These are phyloP conservation scores for Cyrtodaria siliqua DNA, from an alignment of 2,888 invertebrate species.

Conservation along the genomic window DNA sequence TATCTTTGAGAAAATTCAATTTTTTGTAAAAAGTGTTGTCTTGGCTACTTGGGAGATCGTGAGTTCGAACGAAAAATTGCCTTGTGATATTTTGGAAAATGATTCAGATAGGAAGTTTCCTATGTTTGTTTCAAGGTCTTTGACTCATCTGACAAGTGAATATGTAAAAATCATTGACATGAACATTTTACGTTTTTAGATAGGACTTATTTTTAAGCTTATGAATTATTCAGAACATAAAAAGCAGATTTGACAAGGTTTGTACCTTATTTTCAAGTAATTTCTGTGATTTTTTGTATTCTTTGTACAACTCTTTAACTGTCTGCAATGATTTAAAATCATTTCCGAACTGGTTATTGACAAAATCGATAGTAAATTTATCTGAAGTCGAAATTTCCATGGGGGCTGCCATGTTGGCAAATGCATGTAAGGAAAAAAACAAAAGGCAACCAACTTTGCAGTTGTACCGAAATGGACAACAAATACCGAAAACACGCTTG, in stretches of 20 bases:
- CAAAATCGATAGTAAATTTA: conserved; percentile 65
- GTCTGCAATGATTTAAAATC: conserved; percentile 70
- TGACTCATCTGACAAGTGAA: neutral
- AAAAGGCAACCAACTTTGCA: no score
- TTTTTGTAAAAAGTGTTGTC: no score
- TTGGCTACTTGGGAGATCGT: no score
- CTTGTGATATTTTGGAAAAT: neutral
- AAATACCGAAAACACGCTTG: no score
- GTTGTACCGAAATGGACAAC: no score
- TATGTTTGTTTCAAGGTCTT: neutral
- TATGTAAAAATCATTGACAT: no score
- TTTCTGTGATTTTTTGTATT: conserved; percentile 64
- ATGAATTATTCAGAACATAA: neutral
- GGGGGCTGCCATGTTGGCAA: conserved; percentile 60
- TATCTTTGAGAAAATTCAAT: no score
- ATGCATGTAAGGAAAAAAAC: no score
- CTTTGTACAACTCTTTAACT: conserved; percentile 66
- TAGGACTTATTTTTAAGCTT: no score
- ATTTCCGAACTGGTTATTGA: conserved; percentile 73
- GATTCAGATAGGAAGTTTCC: neutral
- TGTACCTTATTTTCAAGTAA: conserved; percentile 72
- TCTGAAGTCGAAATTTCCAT: conserved; percentile 43
- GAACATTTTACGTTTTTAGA: no score
- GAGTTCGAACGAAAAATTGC: no score
- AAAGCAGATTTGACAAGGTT: neutral